Percentiles rank a stretch among this genome's conserved stretches.
These are phyloP conservation scores for Thumatha senex DNA, from an alignment of 2,888 invertebrate species.

Conservation along the genomic window DNA sequence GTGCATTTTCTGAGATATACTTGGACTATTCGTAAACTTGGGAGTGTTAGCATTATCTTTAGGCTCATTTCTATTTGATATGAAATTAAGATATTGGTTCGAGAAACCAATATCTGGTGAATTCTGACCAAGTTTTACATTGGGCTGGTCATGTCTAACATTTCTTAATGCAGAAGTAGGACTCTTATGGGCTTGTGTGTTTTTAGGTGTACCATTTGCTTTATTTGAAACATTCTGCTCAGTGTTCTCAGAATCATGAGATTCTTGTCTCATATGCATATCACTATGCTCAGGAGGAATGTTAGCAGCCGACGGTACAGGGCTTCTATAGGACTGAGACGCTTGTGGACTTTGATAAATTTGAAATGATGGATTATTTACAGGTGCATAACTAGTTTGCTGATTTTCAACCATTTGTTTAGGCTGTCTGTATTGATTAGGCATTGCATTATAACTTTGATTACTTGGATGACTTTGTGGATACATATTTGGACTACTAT, in stretches of 20 bases:
- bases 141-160: slow-evolving; percentile 74
- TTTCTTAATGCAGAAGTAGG: slow-evolving; percentile 71
- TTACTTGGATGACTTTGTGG: slow-evolving; percentile 52
- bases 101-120: slow-evolving; percentile 77
- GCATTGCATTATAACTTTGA: slow-evolving; percentile 62
- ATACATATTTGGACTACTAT: slow-evolving; percentile 60
- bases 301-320: slow-evolving; percentile 40
- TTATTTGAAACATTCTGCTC: slow-evolving; percentile 53
- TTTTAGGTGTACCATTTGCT: slow-evolving; percentile 51
- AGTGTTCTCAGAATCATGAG: slow-evolving; percentile 37
- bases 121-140: slow-evolving; percentile 64
- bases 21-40: slow-evolving; percentile 79
- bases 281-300: slow-evolving; percentile 50
- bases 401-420: slow-evolving; percentile 58
- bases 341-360: slow-evolving; percentile 74
- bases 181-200: slow-evolving; percentile 56
- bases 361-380: slow-evolving; percentile 63
- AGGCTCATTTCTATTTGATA: slow-evolving; percentile 78
- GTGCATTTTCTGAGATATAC: slow-evolving; percentile 79
- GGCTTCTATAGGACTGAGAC: slow-evolving; percentile 55
- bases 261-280: slow-evolving; percentile 51
- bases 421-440: slow-evolving; percentile 64
- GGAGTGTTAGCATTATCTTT: slow-evolving; percentile 81
- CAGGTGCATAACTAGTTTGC: slow-evolving; percentile 49
- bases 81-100: slow-evolving; percentile 77